phyloP scores from a whole-genome alignment of 1,140 invertebrate species.

The Dreissena rostriformis region DNA sequence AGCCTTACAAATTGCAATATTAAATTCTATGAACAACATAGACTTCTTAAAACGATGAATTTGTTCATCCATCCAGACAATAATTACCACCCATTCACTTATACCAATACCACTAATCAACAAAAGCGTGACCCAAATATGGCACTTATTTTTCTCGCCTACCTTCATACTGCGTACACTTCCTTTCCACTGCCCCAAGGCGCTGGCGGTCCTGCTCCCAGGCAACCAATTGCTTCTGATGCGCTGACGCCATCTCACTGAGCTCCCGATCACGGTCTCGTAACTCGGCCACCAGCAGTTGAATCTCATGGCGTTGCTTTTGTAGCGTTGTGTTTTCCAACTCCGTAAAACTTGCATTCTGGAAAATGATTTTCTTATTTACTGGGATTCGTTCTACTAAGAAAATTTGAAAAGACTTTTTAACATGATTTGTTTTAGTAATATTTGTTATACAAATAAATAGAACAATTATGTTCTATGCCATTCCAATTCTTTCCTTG shows the following conservation, averaged over 20 bases:
- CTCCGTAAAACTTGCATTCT: constrained; percentile 58
- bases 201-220: constrained; percentile 76
- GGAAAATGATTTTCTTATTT: neutral
- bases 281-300: constrained; percentile 73
- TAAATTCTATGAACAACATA: neutral
- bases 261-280: constrained; percentile 74
- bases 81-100: neutral
- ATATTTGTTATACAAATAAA: no score
- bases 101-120: neutral
- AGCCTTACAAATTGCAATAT: neutral
- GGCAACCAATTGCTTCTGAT: constrained; percentile 74
- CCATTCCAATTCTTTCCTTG: no score
- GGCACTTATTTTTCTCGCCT: neutral
- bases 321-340: constrained; percentile 68
- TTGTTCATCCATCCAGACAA: neutral
- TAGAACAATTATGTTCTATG: no score
- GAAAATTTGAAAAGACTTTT: no score
- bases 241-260: constrained; percentile 73
- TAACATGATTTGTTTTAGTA: no score
- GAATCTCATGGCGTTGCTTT: constrained; percentile 76
- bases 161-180: constrained; percentile 68
- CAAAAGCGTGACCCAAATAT: neutral
- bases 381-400: no score
- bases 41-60: neutral
- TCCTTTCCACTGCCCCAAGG: constrained; percentile 63